These are phyloP conservation scores for Gymnarchus niloticus DNA, from an alignment of 2,113 vertebrate genomes.

Conservation along the genomic window DNA sequence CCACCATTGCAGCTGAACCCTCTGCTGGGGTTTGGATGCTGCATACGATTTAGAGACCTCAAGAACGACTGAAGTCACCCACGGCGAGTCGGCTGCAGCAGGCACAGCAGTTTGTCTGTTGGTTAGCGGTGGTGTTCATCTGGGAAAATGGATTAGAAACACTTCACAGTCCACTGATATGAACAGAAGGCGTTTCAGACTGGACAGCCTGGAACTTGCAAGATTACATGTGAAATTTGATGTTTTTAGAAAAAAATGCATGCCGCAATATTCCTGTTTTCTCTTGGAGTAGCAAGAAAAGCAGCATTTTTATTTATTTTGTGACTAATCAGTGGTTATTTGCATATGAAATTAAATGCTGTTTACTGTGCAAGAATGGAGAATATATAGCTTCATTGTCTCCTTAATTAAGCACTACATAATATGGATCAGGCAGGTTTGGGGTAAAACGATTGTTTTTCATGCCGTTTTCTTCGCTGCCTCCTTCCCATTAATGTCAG, in stretches of 20 bases:
- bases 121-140: conserved; percentile 41
- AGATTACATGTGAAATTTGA: not conserved
- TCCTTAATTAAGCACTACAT: not conserved
- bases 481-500: conserved; percentile 57
- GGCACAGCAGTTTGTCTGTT: conserved; percentile 47
- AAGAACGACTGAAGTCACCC: conserved; percentile 48
- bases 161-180: not conserved
- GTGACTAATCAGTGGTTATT: not conserved
- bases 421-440: not conserved
- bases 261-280: not conserved
- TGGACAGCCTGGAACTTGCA: not conserved
- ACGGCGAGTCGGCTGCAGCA: conserved; percentile 50
- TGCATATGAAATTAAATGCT: not conserved
- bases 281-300: not conserved
- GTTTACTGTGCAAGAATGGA: not conserved
- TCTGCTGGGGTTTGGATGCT: conserved; percentile 36
- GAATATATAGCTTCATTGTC: not conserved
- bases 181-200: not conserved
- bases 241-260: no score
- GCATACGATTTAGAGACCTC: conserved; percentile 48
- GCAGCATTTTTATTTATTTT: not conserved
- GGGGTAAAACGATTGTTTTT: not conserved
- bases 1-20: not conserved
- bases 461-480: conserved; percentile 9
- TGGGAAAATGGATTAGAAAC: conserved; percentile 25